These are phyloP conservation scores for Ctenochaetus hawaiiensis DNA, from an alignment of 2,797 vertebrate species.

Conservation along the genomic window DNA sequence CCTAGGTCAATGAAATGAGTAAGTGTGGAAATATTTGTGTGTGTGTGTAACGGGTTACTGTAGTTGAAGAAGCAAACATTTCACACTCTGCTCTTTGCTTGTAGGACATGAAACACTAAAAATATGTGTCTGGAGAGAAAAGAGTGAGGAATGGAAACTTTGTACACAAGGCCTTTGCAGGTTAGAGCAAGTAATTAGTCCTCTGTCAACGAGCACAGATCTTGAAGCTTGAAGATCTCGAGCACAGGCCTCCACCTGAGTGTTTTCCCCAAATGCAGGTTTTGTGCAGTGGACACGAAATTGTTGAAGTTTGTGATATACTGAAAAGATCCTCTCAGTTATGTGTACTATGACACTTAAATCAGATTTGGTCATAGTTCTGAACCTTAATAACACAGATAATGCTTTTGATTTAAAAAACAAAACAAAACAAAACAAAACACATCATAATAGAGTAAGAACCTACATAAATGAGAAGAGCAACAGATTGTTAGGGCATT, in stretches of 20 bases:
- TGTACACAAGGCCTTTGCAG: constrained; percentile 63
- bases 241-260: neutral
- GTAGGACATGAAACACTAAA: constrained; percentile 44
- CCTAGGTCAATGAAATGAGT: constrained; percentile 18
- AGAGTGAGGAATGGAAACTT: constrained; percentile 24
- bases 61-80: constrained; percentile 32
- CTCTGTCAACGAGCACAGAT: constrained; percentile 22
- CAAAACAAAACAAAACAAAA: neutral
- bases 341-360: neutral
- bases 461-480: neutral
- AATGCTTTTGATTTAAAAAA: neutral
- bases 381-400: neutral
- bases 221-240: too few relatives aligned
- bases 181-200: neutral
- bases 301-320: too few relatives aligned
- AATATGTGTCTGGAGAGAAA: constrained; percentile 30
- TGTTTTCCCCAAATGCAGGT: neutral
- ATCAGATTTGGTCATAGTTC: neutral
- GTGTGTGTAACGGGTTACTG: constrained; percentile 1
- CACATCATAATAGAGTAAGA: neutral
- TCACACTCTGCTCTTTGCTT: constrained; percentile 31
- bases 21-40: neutral
- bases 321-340: neutral
- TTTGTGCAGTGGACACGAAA: neutral
- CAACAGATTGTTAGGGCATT: neutral